phyloP scores from a whole-genome alignment of 92 coral and sea anemone species.

The Porites lobata region DNA sequence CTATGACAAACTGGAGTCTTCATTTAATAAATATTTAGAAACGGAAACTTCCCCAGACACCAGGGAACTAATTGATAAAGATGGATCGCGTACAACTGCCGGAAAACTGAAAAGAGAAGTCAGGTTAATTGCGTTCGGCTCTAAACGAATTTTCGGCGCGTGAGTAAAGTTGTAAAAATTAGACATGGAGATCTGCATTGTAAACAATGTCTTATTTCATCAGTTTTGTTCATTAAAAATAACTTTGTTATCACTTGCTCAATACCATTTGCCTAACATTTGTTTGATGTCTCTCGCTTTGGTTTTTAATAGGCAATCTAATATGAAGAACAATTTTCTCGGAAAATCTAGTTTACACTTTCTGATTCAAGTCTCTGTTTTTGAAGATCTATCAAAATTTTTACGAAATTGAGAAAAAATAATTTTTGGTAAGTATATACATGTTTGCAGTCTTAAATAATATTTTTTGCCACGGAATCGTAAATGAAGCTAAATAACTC shows the following conservation, averaged over 20 bases:
- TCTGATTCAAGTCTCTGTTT: constrained; percentile 16
- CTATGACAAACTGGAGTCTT: constrained; percentile 80
- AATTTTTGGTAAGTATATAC: constrained; percentile 74
- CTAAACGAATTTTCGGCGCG: constrained; percentile 10
- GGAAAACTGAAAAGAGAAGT: constrained; percentile 54
- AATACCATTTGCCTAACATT: constrained; percentile 66
- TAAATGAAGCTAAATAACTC: constrained; percentile 81
- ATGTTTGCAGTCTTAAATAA: constrained; percentile 76
- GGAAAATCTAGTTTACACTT: neutral
- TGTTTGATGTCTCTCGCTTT: constrained; percentile 33
- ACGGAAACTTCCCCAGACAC: constrained; percentile 85
- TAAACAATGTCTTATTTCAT: constrained; percentile 38
- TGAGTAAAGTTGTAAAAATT: constrained; percentile 33
- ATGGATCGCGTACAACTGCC: constrained; percentile 71
- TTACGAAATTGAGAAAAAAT: constrained; percentile 69
- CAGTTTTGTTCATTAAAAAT: constrained; percentile 72
- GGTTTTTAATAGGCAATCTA: constrained; percentile 30
- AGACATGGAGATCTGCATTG: neutral
- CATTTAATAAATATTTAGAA: constrained; percentile 87
- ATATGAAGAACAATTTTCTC: neutral
- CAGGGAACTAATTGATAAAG: constrained; percentile 90
- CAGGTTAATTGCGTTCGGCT: constrained; percentile 40
- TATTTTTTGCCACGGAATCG: constrained; percentile 67
- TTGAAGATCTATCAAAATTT: constrained; percentile 2
- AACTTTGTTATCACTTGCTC: constrained; percentile 73